Evolutionary conservation across 2,797 vertebrate species (phyloP).

Genomic region (Rousettus madagascariensis): DNA sequence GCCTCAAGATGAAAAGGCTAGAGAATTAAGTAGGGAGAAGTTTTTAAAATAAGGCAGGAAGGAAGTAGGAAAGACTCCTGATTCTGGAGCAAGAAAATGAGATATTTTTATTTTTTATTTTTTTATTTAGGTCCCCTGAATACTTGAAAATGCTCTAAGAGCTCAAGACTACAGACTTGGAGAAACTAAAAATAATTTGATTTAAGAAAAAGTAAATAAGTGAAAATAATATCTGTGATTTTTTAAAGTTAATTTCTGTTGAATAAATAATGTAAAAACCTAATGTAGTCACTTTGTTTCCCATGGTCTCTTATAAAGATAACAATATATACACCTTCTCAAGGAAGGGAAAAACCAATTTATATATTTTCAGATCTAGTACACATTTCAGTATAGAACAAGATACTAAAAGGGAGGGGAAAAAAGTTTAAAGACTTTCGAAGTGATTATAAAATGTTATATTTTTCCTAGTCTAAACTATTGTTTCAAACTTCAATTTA

Average conservation of each 20-base stretch:
- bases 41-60: neutral
- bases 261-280: neutral
- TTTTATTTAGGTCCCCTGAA: neutral
- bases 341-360: neutral
- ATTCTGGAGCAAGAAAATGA: neutral
- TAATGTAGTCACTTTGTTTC: neutral
- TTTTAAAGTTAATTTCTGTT: neutral
- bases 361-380: neutral
- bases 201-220: neutral
- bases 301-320: neutral
- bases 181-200: neutral
- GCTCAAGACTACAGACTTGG: neutral
- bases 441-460: neutral
- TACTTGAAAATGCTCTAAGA: neutral
- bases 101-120: fast-evolving
- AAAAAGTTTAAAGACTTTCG: too few species aligned
- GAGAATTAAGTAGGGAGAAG: neutral
- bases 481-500: constrained; percentile 31
- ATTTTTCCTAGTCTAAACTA: neutral
- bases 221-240: neutral
- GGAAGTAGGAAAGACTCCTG: neutral
- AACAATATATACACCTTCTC: neutral
- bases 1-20: neutral
- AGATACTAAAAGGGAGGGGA: neutral
- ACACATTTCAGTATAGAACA: neutral